These are phyloP conservation scores for Amiota communis DNA, from an alignment of 2,888 invertebrate species.

Conservation along the genomic window DNA sequence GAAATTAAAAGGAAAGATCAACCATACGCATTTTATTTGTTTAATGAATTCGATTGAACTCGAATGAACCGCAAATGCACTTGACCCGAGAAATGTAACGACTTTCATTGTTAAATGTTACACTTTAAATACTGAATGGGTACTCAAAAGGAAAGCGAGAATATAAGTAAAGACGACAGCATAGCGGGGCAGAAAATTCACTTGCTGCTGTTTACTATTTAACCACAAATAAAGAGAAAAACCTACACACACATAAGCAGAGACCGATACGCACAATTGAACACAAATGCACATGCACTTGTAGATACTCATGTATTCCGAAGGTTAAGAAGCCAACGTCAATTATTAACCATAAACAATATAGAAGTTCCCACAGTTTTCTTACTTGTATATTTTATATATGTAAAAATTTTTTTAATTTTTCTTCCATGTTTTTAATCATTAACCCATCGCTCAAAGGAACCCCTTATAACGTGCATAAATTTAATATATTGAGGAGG, in stretches of 20 bases:
- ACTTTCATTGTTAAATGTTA: slow-evolving; percentile 15
- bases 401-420: not conserved
- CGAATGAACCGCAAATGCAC: slow-evolving; percentile 15
- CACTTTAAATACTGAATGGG: slow-evolving; percentile 14
- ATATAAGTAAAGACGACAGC: not conserved
- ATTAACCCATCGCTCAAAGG: no score
- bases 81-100: slow-evolving; percentile 9
- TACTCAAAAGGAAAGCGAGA: not conserved
- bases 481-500: no score
- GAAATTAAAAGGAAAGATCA: no score
- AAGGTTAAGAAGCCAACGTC: slow-evolving; percentile 54
- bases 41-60: no score
- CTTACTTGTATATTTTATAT: slow-evolving; percentile 34
- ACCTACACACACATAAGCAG: slow-evolving; percentile 22
- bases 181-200: slow-evolving; percentile 1
- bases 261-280: slow-evolving; percentile 27
- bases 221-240: slow-evolving; percentile 30
- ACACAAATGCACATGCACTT: not conserved
- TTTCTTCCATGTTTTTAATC: no score
- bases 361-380: slow-evolving; percentile 68
- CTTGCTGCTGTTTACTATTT: slow-evolving; percentile 22
- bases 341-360: slow-evolving; percentile 67
- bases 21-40: no score
- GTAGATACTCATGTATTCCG: slow-evolving; percentile 12
- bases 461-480: no score